Evolutionary conservation across 1,140 invertebrate species (phyloP).

Genomic region (Cheumatopsyche charites): DNA sequence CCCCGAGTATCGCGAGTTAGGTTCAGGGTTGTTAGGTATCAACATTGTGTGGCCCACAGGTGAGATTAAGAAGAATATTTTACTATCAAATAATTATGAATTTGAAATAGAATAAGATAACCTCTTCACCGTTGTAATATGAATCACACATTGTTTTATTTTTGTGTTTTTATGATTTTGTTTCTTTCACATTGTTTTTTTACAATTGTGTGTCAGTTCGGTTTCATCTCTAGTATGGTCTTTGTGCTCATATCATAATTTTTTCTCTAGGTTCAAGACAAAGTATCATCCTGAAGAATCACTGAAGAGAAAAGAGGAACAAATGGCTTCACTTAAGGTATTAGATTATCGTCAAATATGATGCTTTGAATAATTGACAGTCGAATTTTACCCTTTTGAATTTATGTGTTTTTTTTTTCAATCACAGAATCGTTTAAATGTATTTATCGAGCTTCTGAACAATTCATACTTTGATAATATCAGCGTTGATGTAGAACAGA

Average conservation of each 20-base stretch:
- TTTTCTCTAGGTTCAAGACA: slow-evolving; percentile 89
- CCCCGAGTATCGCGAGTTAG: slow-evolving; percentile 63
- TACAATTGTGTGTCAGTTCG: slow-evolving; percentile 16
- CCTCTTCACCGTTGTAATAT: slow-evolving; percentile 40
- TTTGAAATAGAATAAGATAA: slow-evolving; percentile 28
- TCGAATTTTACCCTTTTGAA: neutral
- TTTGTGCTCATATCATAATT: neutral
- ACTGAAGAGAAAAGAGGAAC: slow-evolving; percentile 88
- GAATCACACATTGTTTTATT: slow-evolving; percentile 5
- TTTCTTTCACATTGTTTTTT: slow-evolving; percentile 6
- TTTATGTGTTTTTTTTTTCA: neutral
- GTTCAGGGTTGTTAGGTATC: slow-evolving; percentile 57
- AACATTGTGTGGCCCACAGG: slow-evolving; percentile 61
- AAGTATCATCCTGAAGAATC: slow-evolving; percentile 99
- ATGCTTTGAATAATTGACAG: neutral
- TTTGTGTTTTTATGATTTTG: slow-evolving; percentile 8
- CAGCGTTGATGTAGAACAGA: slow-evolving; percentile 85
- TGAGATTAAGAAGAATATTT: slow-evolving; percentile 60
- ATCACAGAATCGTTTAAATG: slow-evolving; percentile 80
- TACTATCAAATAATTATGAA: slow-evolving; percentile 40
- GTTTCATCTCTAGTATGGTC: slow-evolving; percentile 17
- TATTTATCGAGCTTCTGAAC: slow-evolving; percentile 87
- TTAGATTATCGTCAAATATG: slow-evolving; percentile 25
- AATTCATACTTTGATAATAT: slow-evolving; percentile 76
- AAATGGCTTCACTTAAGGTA: slow-evolving; percentile 82